A percentile compares a stretch with the other conserved stretches of the same genome.
phyloP scores from a whole-genome alignment of 2,888 invertebrate species.

The Julus scandinavius region DNA sequence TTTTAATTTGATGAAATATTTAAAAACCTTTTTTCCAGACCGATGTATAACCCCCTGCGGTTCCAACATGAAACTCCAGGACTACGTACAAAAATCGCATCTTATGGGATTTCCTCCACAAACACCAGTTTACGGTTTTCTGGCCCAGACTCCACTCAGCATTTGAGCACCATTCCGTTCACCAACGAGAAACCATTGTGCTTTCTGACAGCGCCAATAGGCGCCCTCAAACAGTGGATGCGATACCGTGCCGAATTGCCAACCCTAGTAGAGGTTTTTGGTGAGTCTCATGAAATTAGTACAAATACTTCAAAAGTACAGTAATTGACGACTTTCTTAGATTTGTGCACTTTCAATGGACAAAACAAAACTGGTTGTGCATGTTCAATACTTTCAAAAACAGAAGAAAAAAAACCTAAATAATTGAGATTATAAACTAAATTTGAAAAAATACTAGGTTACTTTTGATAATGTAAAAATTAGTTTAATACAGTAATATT shows the following conservation, averaged over 20 bases:
- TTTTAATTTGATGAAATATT: no score
- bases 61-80: background rate
- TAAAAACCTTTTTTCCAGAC: background rate
- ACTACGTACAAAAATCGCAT: background rate
- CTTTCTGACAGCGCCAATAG: conserved; percentile 22
- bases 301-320: background rate
- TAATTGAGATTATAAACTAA: background rate
- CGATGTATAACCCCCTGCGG: background rate
- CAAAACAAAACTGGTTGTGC: no score
- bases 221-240: conserved; percentile 42
- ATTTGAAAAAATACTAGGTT: no score
- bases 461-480: no score
- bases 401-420: background rate
- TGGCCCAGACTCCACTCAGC: background rate
- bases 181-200: background rate
- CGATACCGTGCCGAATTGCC: conserved; percentile 39
- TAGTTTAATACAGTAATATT: no score
- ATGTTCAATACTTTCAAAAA: no score
- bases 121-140: background rate
- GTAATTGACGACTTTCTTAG: no score
- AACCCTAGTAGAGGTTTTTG: conserved; percentile 49
- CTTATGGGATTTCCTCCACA: background rate
- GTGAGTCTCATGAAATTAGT: background rate
- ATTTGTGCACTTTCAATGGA: no score
- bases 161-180: background rate